Evolutionary conservation across 2,888 invertebrate genomes (phyloP), one percentile per base, ranked within the genome.

Genomic region (Oscheius myriophilus): DNA sequence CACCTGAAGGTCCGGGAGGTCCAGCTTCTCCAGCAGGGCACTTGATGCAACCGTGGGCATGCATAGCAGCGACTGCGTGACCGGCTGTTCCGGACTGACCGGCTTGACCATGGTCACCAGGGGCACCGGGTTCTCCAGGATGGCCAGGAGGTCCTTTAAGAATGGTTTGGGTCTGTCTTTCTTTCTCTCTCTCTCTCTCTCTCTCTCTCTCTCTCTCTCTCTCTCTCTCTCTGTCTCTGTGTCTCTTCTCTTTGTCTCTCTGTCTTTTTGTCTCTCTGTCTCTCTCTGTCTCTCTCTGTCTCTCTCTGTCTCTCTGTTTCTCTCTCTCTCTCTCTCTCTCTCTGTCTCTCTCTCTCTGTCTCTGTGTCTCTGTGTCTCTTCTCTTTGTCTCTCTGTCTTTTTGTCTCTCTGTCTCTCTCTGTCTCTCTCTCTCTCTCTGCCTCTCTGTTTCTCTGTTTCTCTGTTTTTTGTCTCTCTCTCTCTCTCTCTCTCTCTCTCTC

Each of bases 81-180:
- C 61, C 61, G n/a, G 49, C 11, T 7, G 12, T 12, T 61, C 61
- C 61, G n/a, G 61, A 39, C 14, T 49, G 25, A 46, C 61, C 61
- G 9, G 45, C 23, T 12, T 25, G 26, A 16, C 61, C 61, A 9
- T 46, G 49, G 16, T 25, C 23, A 26, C 61, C 61, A 23, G 25
- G 46, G 16, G 46, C 39, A 25, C 61, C 61, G 33, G 25, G 33
- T 14, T 25, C 49, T 49, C 61, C 61, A 25, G 61, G 61, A 9
- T 25, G 23, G 16, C 61, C 61, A 12, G 46, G 46, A 3, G 61
- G 61, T 14, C 61, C 61, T 33, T 6, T 6, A 33, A 3, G 3
- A 3, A 33, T 33, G 33, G 49, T 46, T 46, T n/a, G 21, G 2
- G 21, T 21, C 21, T 46, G 14, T 14, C 23, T 54, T 14, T 26